Percentiles rank a stretch among this genome's conserved stretches.
phyloP scores from a whole-genome alignment of 2,113 vertebrate species.

The Heloderma charlesbogerti region DNA sequence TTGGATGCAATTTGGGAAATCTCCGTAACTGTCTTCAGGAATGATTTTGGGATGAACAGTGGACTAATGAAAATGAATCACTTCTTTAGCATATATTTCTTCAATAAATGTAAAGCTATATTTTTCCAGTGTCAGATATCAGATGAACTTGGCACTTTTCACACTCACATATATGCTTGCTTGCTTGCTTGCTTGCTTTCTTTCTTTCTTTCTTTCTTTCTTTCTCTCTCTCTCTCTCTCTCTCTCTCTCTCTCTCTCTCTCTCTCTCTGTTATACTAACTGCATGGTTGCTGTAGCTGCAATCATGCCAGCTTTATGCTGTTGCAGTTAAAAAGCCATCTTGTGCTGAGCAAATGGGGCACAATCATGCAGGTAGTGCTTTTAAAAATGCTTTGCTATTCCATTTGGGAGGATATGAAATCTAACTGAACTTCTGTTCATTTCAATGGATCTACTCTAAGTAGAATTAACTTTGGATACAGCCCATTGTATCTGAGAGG shows the following conservation, averaged over 20 bases:
- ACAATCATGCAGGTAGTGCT: not conserved
- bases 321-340: not conserved
- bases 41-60: not conserved
- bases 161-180: not conserved
- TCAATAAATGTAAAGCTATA: not conserved
- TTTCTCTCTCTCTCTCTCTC: too few relatives aligned
- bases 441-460: too few relatives aligned
- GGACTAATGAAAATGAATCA: not conserved
- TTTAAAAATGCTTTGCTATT: not conserved
- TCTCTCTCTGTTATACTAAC: not conserved
- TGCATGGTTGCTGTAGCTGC: not conserved
- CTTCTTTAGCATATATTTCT: fast-evolving
- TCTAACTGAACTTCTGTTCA: too few relatives aligned
- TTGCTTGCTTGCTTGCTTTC: too few relatives aligned
- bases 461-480: too few relatives aligned
- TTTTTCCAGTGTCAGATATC: not conserved
- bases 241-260: not conserved
- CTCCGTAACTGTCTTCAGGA: not conserved
- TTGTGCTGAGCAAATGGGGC: not conserved
- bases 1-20: not conserved
- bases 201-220: too few relatives aligned
- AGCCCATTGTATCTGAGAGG: not conserved
- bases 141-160: not conserved
- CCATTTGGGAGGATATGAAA: too few relatives aligned
- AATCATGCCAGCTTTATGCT: not conserved